Conservation (phyloP, 2,113 vertebrate genomes). For the Hypanus sabinus region DNA sequence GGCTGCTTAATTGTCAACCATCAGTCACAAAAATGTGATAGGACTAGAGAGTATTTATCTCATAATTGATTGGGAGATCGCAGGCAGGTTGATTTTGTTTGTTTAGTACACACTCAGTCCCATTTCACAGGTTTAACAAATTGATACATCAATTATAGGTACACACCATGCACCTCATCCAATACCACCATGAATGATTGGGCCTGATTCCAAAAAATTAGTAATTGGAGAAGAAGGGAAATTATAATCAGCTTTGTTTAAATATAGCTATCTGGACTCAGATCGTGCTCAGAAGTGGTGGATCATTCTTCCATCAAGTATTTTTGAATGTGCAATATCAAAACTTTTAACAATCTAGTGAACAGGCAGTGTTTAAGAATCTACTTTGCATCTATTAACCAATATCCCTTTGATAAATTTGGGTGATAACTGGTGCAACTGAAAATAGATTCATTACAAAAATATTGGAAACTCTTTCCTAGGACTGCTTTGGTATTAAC, state of each 20-base stretch:
- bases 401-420: neutral
- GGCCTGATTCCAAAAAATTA: neutral
- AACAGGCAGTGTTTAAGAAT: neutral
- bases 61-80: too few species aligned
- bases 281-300: neutral
- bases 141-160: too few species aligned
- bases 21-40: too few species aligned
- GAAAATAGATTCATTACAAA: neutral
- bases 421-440: neutral
- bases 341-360: neutral
- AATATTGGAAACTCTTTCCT: neutral
- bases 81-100: too few species aligned
- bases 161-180: too few species aligned
- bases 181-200: neutral
- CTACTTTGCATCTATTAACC: too few species aligned
- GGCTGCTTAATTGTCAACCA: too few species aligned
- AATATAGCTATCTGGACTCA: neutral
- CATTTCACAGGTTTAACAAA: too few species aligned
- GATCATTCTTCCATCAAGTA: neutral
- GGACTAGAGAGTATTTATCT: too few species aligned
- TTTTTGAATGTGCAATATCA: neutral
- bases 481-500: neutral
- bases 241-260: neutral
- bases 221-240: neutral
- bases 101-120: too few species aligned